Evolutionary conservation across 2,113 vertebrate species (phyloP), one percentile per base, ranked within the genome.

Genomic region (Lampris megalopsis): DNA sequence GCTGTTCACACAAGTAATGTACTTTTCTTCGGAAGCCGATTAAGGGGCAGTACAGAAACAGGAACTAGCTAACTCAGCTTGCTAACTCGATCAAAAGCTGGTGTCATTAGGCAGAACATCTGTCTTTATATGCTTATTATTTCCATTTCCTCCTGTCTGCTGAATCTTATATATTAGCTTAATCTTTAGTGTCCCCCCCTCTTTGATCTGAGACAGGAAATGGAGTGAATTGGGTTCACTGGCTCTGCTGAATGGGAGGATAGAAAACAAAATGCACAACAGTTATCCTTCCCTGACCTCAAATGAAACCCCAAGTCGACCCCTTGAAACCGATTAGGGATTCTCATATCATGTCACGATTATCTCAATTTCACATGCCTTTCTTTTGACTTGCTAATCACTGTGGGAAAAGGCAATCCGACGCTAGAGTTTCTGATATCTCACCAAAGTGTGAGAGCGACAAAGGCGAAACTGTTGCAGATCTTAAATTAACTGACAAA

Each of bases 221-320:
- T n/a, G 45, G 66, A 43, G 24, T 73, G 48, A 79, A 69, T 36
- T 42, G 37, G 11, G 58, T 24, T 50, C 7, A n/a, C 45, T 49
- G 38, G 9, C 9, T 38, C n/a, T 2, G 66, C 36, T 75, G 65
- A 81, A 73, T 41, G 9, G 36, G 69, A 72, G 56, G 74, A 63
- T 63, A 24, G 61, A 61, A 72, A 81, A 62, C 62, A 68, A 60
- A 37, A 63, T 42, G 11, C 42, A 43, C 60, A 49, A 43, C 35
- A 9, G 8, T 13, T 49, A 54, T 64, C 65, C 74, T 73, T 69
- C 75, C 37, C 10, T 53, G 43, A 76, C 52, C 67, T 60, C 50
- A 2, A 35, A 13, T 2, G 5, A 37, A 68, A 54, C 47, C n/a
- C 4, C 9, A 1, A 40, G 36, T 10, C 1, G 58, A 37, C 24